These are phyloP conservation scores for Buathra laborator DNA, from an alignment of 2,888 invertebrate genomes.

Conservation along the genomic window DNA sequence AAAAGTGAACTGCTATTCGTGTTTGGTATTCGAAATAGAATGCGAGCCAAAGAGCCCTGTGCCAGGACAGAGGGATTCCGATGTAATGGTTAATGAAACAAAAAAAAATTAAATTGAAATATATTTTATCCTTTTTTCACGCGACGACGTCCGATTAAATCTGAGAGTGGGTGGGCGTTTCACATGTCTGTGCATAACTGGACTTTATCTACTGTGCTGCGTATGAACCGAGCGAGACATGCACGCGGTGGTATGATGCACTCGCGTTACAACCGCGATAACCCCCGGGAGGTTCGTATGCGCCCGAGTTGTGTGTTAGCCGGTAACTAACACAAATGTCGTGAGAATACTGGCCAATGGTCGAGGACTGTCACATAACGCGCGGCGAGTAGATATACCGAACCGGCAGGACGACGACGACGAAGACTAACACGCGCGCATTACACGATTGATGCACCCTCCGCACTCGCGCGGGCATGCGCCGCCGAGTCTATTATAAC, in stretches of 20 bases:
- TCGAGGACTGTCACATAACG: slow-evolving; percentile 2
- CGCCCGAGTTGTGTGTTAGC: background rate
- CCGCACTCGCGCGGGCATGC: slow-evolving; percentile 32
- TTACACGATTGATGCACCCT: slow-evolving; percentile 59
- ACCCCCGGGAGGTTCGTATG: background rate
- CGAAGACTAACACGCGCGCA: slow-evolving; percentile 42
- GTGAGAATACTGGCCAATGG: slow-evolving; percentile 5
- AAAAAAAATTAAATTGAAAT: slow-evolving; percentile 3
- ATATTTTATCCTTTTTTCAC: background rate
- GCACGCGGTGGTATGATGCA: slow-evolving; percentile 2
- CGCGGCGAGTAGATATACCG: background rate
- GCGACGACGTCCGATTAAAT: slow-evolving; percentile 25
- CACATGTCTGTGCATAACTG: slow-evolving; percentile 38
- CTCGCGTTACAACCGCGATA: slow-evolving; percentile 13
- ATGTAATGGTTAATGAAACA: background rate
- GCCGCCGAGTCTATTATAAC: slow-evolving; percentile 19
- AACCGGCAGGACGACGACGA: background rate
- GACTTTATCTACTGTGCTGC: slow-evolving; percentile 34
- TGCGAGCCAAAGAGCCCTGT: slow-evolving; percentile 24
- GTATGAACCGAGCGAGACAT: background rate
- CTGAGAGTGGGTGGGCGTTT: background rate
- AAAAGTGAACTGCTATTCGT: slow-evolving; percentile 39
- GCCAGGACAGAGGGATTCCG: background rate
- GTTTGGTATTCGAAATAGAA: slow-evolving; percentile 47
- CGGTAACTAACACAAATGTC: slow-evolving; percentile 38